A percentile compares a stretch with the other conserved stretches of the same genome.
These are phyloP conservation scores for Drosophila leonis DNA, from an alignment of 2,888 invertebrate species.

Conservation along the genomic window DNA sequence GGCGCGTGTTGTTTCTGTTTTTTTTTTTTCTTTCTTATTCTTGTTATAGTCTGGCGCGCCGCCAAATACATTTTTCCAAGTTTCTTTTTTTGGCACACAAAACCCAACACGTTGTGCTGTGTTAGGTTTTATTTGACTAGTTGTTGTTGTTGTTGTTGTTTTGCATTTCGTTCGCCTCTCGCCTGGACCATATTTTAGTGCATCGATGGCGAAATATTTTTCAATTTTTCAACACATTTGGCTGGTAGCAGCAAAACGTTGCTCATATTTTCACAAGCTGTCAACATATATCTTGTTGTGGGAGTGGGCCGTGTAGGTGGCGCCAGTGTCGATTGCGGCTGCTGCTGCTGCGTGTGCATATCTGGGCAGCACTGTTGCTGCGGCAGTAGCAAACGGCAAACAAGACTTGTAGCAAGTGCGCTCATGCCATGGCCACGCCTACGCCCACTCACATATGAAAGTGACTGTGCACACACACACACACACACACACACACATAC, in stretches of 20 bases:
- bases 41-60: conserved; percentile 50
- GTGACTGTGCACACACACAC: background rate
- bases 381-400: conserved; percentile 34
- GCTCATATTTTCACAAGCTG: conserved; percentile 77
- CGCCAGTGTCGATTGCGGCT: background rate
- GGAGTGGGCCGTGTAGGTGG: conserved; percentile 1
- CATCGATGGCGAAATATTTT: conserved; percentile 79
- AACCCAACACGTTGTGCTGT: conserved; percentile 36
- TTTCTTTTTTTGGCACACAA: conserved; percentile 51
- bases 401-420: conserved; percentile 66
- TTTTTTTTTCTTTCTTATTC: conserved; percentile 1
- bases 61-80: conserved; percentile 58
- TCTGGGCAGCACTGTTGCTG: conserved; percentile 69
- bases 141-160: conserved; percentile 29
- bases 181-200: conserved; percentile 70
- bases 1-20: background rate
- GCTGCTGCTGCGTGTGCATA: conserved; percentile 72
- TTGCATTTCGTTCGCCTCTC: conserved; percentile 52
- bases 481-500: background rate
- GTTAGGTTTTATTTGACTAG: conserved; percentile 9
- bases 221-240: conserved; percentile 80
- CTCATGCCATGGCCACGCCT: conserved; percentile 53
- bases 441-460: conserved; percentile 27
- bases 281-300: conserved; percentile 73
- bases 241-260: conserved; percentile 77